These are phyloP conservation scores for Eremophila alpestris DNA, from an alignment of 2,797 vertebrate species.

Conservation along the genomic window DNA sequence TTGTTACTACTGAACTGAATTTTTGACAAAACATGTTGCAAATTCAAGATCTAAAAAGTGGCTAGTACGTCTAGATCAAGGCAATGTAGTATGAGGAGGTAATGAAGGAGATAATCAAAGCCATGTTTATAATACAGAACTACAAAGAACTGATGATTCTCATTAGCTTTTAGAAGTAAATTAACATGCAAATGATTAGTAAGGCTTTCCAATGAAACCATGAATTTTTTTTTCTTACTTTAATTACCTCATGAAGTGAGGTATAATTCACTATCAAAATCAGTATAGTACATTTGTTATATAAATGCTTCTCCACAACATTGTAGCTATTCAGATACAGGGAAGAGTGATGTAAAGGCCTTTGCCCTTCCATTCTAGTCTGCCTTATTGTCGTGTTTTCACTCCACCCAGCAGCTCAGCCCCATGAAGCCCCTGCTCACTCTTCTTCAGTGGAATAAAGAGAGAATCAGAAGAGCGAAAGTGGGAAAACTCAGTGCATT, in stretches of 20 bases:
- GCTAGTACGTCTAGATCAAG: not conserved
- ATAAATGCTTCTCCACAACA: not conserved
- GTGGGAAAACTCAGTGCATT: fast-evolving
- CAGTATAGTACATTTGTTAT: not conserved
- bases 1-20: not conserved
- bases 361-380: not conserved
- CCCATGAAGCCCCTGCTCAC: fast-evolving
- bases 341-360: not conserved
- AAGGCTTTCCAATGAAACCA: not conserved
- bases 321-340: not conserved
- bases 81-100: not conserved
- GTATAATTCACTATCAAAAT: not conserved
- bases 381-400: not conserved
- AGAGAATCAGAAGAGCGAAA: not conserved
- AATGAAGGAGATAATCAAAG: not conserved
- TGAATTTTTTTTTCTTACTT: not conserved
- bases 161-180: not conserved
- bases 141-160: not conserved
- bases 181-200: not conserved
- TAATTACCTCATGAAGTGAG: not conserved
- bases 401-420: not conserved
- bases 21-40: not conserved
- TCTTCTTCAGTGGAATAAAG: fast-evolving
- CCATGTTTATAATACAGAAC: not conserved
- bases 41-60: not conserved